Percentiles rank a stretch among this genome's conserved stretches.
Conservation (phyloP, 2,113 vertebrate genomes). For the Nannospalax galili region DNA sequence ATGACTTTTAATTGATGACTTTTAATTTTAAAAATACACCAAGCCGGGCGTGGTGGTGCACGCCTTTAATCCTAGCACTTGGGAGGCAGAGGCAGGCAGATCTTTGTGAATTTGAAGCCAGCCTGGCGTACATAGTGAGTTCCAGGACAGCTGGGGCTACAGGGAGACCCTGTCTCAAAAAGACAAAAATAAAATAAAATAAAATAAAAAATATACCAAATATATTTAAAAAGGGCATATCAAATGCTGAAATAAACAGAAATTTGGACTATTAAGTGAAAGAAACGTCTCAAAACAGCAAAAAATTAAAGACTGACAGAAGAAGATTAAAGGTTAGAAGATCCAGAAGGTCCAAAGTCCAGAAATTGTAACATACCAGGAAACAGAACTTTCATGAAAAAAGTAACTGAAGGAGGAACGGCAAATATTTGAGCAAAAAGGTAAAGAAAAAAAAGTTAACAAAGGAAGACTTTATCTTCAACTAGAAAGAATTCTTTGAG, state of each 20-base stretch:
- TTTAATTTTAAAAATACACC: no score
- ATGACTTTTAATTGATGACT: no score
- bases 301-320: neutral
- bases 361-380: neutral
- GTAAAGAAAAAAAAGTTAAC: slow-evolving; percentile 14
- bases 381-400: slow-evolving; percentile 21
- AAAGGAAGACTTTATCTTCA: slow-evolving; percentile 27
- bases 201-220: slow-evolving; percentile 27
- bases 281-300: neutral
- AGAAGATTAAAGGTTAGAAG: neutral
- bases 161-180: no score
- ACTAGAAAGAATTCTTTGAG: slow-evolving; percentile 50
- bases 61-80: no score
- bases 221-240: neutral
- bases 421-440: slow-evolving; percentile 37
- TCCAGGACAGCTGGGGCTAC: no score
- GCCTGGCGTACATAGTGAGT: no score
- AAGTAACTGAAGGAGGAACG: neutral
- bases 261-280: neutral
- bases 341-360: neutral
- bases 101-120: no score
- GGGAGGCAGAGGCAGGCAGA: no score
- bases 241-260: neutral
- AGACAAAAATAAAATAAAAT: no score
- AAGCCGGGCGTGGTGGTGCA: no score